Conservation (phyloP, 2,797 vertebrate genomes). For the Hozukius guyotensis region DNA sequence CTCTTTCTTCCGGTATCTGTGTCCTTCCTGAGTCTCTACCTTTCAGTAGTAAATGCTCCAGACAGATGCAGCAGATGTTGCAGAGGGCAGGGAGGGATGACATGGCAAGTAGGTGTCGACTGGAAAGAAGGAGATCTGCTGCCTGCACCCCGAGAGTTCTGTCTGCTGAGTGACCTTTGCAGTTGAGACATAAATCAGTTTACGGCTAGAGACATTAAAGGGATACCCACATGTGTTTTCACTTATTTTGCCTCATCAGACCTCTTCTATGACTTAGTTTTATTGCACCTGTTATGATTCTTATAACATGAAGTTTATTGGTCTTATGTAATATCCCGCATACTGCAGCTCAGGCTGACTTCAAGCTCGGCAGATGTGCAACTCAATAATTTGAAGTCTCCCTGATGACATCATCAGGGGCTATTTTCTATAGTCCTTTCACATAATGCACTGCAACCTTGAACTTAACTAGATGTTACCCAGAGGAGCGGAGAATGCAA, state of each 20-base stretch:
- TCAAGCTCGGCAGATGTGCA: background rate
- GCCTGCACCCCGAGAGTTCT: conserved; percentile 64
- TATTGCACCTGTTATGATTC: background rate
- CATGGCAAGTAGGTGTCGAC: conserved; percentile 83
- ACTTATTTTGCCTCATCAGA: background rate
- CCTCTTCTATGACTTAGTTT: background rate
- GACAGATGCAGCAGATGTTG: conserved; percentile 87
- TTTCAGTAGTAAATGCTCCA: conserved; percentile 78
- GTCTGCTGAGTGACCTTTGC: conserved; percentile 25
- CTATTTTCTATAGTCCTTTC: background rate
- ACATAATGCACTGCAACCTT: background rate
- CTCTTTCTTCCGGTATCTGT: background rate
- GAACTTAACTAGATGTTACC: background rate
- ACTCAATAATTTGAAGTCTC: background rate
- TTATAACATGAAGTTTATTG: background rate
- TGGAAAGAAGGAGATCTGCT: conserved; percentile 76
- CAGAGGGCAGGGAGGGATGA: conserved; percentile 89
- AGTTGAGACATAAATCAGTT: conserved; percentile 8
- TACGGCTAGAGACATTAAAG: background rate
- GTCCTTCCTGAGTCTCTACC: background rate
- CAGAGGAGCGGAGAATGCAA: background rate
- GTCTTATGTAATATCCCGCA: background rate
- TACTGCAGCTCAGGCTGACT: background rate
- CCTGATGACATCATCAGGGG: too few relatives aligned
- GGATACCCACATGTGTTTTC: background rate